Base-by-base conservation (phyloP, 2,113 vertebrate species). In the Lonchura striata region DNA sequence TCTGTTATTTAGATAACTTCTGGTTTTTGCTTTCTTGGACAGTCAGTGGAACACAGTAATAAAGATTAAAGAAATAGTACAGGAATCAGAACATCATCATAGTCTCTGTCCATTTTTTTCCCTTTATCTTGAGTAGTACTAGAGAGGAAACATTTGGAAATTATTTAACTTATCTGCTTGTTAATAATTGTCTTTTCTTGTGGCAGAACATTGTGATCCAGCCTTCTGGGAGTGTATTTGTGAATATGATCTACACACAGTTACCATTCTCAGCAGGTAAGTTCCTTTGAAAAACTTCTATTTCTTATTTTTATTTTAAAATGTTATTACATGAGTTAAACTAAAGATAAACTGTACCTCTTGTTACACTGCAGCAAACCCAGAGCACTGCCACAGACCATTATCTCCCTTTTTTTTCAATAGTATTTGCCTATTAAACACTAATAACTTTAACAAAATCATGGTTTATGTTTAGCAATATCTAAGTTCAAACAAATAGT, bases 261-360 rank as follows among this genome's bases (percentile, higher is more conserved):
- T 94, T 99, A 78, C 99, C 99, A 5, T 61, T 99, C 71, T 99
- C 98, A 30, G 98, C 98, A 96, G 83, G 99, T 99, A 90, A 92
- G 91, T 60, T 39, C 6, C 47, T 71, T 49, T 74, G 52, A 9
- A 72, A 92, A 33, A 46, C 8, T 68, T 35, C 6, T 41, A 46
- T 37, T 90, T 57, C 17, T 78, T 3, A 11, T 11, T 46, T 88
- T 89, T 6, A 50, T 19, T 89, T 76, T 14, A 31, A 74, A 42
- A 30, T 52, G 7, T 39, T 80, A 71, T 57, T 75, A 17, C 5
- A 17, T 28, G 2, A 5, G 12, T 68, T 86, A 47, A 68, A 63
- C 13, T 56, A 50, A 75, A 77, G 50, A 19, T 35, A 69, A 75
- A 50, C 90, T 77, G 30, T 77, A 42, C 13, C 24, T 64, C 44